Evolutionary conservation across 1,140 invertebrate genomes (phyloP).

Genomic region (Caenorhabditis elegans): WBcel235 BX284602.5:10999501-11000000

Average conservation of each 20-base stretch:
- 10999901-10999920: conserved; percentile 31
- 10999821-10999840: not conserved
- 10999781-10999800: not conserved
- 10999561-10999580: not conserved
- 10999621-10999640: not conserved
- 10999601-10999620: not conserved
- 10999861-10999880: too few species aligned
- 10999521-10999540: not conserved
- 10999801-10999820: conserved; percentile 25
- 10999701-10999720: conserved; percentile 3
- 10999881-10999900: conserved; percentile 29
- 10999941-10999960: conserved; percentile 1
- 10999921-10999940: not conserved
- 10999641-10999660: not conserved
- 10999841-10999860: not conserved
- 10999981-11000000: too few species aligned
- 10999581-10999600: not conserved
- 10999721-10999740: not conserved
- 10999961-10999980: not conserved
- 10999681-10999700: conserved; percentile 20
- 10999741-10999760: conserved; percentile 3
- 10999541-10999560: not conserved
- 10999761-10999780: not conserved
- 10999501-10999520: too few species aligned
- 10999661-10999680: not conserved